These are phyloP conservation scores for Notodonta dromedarius DNA, from an alignment of 2,888 invertebrate genomes.

Conservation along the genomic window DNA sequence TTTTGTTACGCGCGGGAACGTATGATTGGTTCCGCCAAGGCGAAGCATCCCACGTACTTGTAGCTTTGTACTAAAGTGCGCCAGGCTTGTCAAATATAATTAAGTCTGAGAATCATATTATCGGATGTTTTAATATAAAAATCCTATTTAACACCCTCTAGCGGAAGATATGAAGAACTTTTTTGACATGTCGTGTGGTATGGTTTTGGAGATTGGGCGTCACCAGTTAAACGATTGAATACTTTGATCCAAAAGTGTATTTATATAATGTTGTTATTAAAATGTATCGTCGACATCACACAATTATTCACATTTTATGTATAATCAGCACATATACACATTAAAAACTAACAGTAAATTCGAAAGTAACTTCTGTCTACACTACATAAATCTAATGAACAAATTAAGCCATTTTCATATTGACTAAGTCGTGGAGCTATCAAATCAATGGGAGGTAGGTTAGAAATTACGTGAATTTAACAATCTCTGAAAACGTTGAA, in stretches of 20 bases:
- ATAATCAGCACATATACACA: constrained; percentile 60
- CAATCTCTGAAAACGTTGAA: neutral
- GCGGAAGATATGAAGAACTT: no score
- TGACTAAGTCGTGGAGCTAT: neutral
- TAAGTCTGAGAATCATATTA: no score
- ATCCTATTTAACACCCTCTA: no score
- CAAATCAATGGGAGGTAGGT: neutral
- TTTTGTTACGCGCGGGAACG: no score
- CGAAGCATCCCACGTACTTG: no score
- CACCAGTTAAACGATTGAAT: constrained; percentile 37
- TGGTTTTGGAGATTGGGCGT: neutral
- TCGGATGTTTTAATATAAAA: no score
- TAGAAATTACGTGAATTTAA: neutral
- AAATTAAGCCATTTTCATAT: constrained; percentile 11
- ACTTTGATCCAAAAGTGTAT: constrained; percentile 79
- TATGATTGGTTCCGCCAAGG: no score
- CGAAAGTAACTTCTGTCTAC: constrained; percentile 63
- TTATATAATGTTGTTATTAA: constrained; percentile 72
- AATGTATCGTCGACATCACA: constrained; percentile 78
- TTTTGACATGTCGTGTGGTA: no score
- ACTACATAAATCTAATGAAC: constrained; percentile 5
- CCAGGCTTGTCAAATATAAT: no score
- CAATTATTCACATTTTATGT: constrained; percentile 75
- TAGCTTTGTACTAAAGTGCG: no score
- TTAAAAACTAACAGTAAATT: constrained; percentile 75